These are phyloP conservation scores for Paracanthobrama guichenoti DNA, from an alignment of 2,113 vertebrate genomes.

Conservation along the genomic window DNA sequence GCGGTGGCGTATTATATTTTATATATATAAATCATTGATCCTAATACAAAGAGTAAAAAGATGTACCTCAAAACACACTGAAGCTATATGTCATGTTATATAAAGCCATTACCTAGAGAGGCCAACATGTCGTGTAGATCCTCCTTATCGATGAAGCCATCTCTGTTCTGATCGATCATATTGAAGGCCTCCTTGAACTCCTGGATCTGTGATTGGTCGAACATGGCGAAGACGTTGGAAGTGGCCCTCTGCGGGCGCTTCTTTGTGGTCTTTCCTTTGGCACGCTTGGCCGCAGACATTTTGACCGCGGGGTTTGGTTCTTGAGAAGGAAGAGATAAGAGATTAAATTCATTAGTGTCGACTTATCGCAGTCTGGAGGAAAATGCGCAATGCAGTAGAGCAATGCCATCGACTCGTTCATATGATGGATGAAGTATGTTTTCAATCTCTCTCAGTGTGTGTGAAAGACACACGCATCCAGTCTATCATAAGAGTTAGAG, in stretches of 20 bases:
- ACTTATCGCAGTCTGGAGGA: not conserved
- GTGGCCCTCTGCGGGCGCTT: constrained; percentile 57
- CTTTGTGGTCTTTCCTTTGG: constrained; percentile 56
- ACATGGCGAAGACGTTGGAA: constrained; percentile 59
- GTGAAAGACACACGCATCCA: not conserved
- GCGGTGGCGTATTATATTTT: too few relatives aligned
- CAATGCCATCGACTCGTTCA: not conserved
- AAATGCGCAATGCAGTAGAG: not conserved
- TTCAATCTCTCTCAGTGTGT: not conserved
- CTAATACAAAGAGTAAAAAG: too few relatives aligned
- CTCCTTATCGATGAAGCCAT: constrained; percentile 84
- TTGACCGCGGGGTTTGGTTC: constrained; percentile 25
- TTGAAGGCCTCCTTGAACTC: constrained; percentile 59
- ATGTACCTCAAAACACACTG: too few relatives aligned
- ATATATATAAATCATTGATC: too few relatives aligned
- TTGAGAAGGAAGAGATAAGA: not conserved
- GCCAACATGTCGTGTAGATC: constrained; percentile 85
- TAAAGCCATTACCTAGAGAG: constrained; percentile 61
- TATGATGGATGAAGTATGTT: not conserved
- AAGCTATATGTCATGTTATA: too few relatives aligned
- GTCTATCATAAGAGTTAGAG: not conserved
- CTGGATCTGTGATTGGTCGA: constrained; percentile 58
- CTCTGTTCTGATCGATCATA: constrained; percentile 86
- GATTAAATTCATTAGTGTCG: not conserved
- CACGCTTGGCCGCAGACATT: constrained; percentile 58